Conservation (phyloP, 1,140 invertebrate species). For the Teleogryllus occipitalis region DNA sequence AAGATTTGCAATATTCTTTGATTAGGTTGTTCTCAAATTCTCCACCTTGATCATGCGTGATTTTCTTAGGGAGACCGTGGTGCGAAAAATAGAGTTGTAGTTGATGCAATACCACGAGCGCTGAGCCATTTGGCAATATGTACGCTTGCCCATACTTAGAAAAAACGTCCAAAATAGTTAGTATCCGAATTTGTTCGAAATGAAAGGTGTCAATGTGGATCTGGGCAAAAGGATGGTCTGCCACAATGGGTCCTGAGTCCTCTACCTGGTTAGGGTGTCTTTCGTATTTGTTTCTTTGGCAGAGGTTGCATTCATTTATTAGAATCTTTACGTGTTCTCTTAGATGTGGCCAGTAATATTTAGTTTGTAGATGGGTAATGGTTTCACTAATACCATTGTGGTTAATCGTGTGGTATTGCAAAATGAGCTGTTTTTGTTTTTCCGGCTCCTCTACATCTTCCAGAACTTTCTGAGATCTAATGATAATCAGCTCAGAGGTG, state of each 20-base stretch:
- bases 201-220: slow-evolving; percentile 2
- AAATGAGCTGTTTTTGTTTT: neutral
- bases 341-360: neutral
- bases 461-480: neutral
- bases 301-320: neutral
- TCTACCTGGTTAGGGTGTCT: neutral
- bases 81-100: neutral
- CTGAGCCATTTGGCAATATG: neutral
- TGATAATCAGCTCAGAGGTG: neutral
- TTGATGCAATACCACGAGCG: neutral
- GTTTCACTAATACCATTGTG: neutral
- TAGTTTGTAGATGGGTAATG: neutral
- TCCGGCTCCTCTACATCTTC: neutral
- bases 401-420: neutral
- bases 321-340: neutral
- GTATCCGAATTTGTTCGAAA: neutral
- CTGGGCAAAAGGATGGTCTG: neutral
- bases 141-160: slow-evolving; percentile 6
- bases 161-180: neutral
- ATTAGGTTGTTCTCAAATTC: neutral
- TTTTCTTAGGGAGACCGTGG: neutral
- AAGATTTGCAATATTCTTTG: neutral
- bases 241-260: neutral
- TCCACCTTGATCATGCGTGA: neutral
- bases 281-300: neutral